Conservation (phyloP, 2,888 invertebrate genomes). For the Pandemis heparana region DNA sequence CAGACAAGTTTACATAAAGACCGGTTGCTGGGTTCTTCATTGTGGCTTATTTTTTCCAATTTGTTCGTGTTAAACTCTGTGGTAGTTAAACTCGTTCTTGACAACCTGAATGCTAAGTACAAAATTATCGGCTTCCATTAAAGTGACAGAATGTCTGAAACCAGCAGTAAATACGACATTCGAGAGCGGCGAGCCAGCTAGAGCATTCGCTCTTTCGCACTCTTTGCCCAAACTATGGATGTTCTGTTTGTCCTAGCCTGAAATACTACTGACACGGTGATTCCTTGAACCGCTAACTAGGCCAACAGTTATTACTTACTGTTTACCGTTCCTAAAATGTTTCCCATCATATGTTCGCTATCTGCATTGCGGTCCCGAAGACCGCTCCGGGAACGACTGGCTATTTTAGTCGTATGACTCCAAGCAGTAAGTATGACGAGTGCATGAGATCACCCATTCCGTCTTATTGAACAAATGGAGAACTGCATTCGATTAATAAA, state of each 20-base stretch:
- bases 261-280: background rate
- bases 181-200: background rate
- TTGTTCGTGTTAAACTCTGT: slow-evolving; percentile 10
- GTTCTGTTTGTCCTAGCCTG: background rate
- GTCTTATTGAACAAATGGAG: slow-evolving; percentile 58
- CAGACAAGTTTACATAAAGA: slow-evolving; percentile 24
- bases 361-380: slow-evolving; percentile 51
- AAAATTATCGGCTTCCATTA: background rate
- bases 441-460: slow-evolving; percentile 77
- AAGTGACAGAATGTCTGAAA: background rate
- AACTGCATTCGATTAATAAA: slow-evolving; percentile 39
- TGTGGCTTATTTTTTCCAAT: slow-evolving; percentile 9
- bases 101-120: background rate
- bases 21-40: slow-evolving; percentile 17
- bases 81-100: background rate
- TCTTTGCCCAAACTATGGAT: background rate
- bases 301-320: slow-evolving; percentile 31
- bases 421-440: slow-evolving; percentile 66
- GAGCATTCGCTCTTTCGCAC: background rate
- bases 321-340: slow-evolving; percentile 35
- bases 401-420: slow-evolving; percentile 79
- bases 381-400: slow-evolving; percentile 44
- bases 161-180: background rate
- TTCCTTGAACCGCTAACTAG: slow-evolving; percentile 13
- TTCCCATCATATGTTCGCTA: slow-evolving; percentile 50